phyloP scores from a whole-genome alignment of 1,140 invertebrate genomes.

The Ctenoplectra terminalis region DNA sequence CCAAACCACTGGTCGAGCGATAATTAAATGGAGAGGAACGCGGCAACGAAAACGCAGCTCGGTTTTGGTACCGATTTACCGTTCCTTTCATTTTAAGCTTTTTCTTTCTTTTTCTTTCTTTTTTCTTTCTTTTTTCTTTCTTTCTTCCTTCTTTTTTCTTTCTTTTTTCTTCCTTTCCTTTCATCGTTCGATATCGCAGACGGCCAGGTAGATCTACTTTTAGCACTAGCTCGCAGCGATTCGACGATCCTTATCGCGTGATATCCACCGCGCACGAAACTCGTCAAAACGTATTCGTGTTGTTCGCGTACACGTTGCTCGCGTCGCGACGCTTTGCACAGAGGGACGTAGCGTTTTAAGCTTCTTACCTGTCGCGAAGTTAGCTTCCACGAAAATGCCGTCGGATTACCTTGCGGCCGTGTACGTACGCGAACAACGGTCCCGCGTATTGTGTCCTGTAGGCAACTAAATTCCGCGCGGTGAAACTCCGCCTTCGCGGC shows the following conservation, averaged over 20 bases:
- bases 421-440: slow-evolving; percentile 49
- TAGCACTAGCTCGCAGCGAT: neutral
- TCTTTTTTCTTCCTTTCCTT: neutral
- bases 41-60: neutral
- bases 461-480: slow-evolving; percentile 23
- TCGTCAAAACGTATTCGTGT: slow-evolving; percentile 42
- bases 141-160: neutral
- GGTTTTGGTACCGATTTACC: neutral
- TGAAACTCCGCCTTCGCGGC: neutral
- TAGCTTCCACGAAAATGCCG: slow-evolving; percentile 49
- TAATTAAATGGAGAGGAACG: slow-evolving; percentile 27
- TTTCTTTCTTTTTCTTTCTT: too few relatives aligned
- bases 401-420: slow-evolving; percentile 54
- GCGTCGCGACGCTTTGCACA: slow-evolving; percentile 18
- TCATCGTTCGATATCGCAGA: neutral
- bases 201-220: slow-evolving; percentile 3
- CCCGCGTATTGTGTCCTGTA: slow-evolving; percentile 21
- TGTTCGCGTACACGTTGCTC: too few relatives aligned
- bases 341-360: slow-evolving; percentile 19
- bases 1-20: neutral
- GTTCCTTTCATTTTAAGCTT: neutral
- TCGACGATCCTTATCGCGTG: slow-evolving; percentile 44
- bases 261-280: slow-evolving; percentile 34
- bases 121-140: too few relatives aligned
- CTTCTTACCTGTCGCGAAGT: slow-evolving; percentile 51